Evolutionary conservation across 2,888 invertebrate genomes (phyloP).

Genomic region (Meiosimyza decipiens): DNA sequence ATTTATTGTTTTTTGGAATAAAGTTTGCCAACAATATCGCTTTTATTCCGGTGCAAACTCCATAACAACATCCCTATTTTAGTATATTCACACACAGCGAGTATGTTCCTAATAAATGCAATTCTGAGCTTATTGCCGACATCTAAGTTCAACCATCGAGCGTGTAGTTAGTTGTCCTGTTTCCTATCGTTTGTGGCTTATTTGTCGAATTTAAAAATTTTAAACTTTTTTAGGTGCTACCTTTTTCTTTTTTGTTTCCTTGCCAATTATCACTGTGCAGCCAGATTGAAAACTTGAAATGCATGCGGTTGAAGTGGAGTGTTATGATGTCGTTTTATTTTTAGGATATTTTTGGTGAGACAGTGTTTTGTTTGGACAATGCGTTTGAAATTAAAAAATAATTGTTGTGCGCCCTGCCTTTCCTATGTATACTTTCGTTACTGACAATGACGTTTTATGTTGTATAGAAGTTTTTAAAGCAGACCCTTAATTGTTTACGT

Average conservation of each 20-base stretch:
- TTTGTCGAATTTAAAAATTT: slow-evolving; percentile 15
- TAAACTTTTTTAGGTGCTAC: no score
- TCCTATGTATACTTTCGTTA: not conserved
- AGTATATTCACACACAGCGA: no score
- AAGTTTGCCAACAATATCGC: slow-evolving; percentile 9
- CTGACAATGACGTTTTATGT: no score
- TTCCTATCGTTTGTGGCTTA: slow-evolving; percentile 22
- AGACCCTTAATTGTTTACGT: no score
- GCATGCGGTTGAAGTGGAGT: not conserved
- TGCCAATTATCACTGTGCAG: not conserved
- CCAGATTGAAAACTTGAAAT: not conserved
- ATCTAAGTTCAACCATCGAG: no score
- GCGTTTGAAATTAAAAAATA: slow-evolving; percentile 1
- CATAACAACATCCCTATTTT: not conserved
- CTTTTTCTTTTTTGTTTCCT: not conserved
- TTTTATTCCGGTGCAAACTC: slow-evolving; percentile 19
- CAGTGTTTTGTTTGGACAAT: not conserved
- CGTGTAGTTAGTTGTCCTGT: not conserved
- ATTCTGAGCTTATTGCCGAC: no score
- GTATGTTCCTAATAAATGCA: no score
- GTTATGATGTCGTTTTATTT: not conserved
- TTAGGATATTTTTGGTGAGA: not conserved
- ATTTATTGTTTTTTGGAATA: not conserved
- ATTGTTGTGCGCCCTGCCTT: not conserved
- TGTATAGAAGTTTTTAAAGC: no score